A percentile compares a stretch with the other conserved stretches of the same genome.
These are phyloP conservation scores for Eupithecia tripunctaria DNA, from an alignment of 2,888 invertebrate genomes.

Conservation along the genomic window DNA sequence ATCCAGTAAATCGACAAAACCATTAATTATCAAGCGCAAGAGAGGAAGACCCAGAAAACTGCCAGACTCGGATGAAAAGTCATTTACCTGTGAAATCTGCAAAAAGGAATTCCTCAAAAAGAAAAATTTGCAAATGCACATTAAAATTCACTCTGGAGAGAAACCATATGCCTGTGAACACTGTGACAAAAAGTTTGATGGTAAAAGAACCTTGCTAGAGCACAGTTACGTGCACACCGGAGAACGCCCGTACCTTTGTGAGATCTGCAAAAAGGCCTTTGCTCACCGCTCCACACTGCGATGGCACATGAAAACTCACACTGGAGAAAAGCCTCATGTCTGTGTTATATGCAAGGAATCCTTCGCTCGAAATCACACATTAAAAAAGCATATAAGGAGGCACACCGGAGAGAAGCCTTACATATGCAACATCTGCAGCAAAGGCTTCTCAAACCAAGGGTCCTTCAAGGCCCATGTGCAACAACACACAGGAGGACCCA, in stretches of 20 bases:
- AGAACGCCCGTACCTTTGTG: conserved; percentile 26
- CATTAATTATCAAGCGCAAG: conserved; percentile 14
- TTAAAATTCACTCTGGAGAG: conserved; percentile 28
- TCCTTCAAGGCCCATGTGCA: conserved; percentile 22
- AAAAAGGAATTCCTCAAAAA: conserved; percentile 24
- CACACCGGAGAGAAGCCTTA: conserved; percentile 30
- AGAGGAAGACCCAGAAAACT: conserved; percentile 12
- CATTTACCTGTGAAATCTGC: conserved; percentile 25
- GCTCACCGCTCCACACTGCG: conserved; percentile 28
- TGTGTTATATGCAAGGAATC: conserved; percentile 27
- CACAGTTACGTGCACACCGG: conserved; percentile 25
- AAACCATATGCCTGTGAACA: conserved; percentile 24
- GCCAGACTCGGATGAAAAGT: conserved; percentile 1
- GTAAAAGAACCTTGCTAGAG: conserved; percentile 14
- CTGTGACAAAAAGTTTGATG: conserved; percentile 21
- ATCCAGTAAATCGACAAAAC: conserved; percentile 7
- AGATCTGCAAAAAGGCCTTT: conserved; percentile 29
- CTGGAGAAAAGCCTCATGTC: conserved; percentile 27
- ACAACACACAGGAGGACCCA: conserved; percentile 22
- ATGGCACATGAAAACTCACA: conserved; percentile 25
- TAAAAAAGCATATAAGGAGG: conserved; percentile 29
- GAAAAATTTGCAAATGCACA: conserved; percentile 22
- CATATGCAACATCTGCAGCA: conserved; percentile 27
- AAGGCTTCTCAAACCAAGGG: conserved; percentile 23
- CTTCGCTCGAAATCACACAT: conserved; percentile 24